Evolutionary conservation across 2,888 invertebrate genomes (phyloP).

Genomic region (Callyntrura guangdongensis): DNA sequence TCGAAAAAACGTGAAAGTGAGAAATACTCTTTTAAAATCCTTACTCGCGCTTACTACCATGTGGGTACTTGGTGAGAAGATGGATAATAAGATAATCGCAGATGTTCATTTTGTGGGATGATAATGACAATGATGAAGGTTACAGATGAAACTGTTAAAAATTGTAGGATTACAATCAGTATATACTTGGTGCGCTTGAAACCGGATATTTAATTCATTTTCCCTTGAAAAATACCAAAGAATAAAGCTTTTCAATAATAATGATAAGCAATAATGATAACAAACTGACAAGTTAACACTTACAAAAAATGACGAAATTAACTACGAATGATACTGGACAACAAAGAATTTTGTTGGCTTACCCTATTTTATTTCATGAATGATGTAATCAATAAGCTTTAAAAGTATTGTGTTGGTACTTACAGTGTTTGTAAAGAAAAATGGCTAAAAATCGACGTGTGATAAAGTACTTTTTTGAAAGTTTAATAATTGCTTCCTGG

Average conservation of each 20-base stretch:
- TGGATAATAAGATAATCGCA: conserved; percentile 34
- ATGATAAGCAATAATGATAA: not conserved
- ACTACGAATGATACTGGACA: conserved; percentile 25
- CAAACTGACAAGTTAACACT: conserved; percentile 48
- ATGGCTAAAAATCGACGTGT: not conserved
- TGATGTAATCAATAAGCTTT: not conserved
- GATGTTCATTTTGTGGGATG: conserved; percentile 29
- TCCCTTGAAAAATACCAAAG: conserved; percentile 18
- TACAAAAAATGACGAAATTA: conserved; percentile 4
- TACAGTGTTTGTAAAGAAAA: not conserved
- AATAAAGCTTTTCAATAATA: not conserved
- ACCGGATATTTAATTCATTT: conserved; percentile 48
- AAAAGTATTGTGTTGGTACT: not conserved
- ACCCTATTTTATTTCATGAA: not conserved
- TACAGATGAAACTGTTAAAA: not conserved
- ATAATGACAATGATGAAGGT: not conserved
- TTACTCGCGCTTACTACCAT: not conserved
- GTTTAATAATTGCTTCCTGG: conserved; percentile 56
- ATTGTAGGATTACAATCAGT: not conserved
- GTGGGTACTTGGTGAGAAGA: conserved; percentile 4
- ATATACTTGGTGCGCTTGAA: not conserved
- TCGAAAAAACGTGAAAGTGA: conserved; percentile 12
- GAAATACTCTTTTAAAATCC: conserved; percentile 12
- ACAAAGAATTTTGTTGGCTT: conserved; percentile 29
- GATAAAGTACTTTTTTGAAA: not conserved